A percentile compares a stretch with the other conserved stretches of the same genome.
Conservation (phyloP, 2,113 vertebrate species). For the Nerophis ophidion region DNA sequence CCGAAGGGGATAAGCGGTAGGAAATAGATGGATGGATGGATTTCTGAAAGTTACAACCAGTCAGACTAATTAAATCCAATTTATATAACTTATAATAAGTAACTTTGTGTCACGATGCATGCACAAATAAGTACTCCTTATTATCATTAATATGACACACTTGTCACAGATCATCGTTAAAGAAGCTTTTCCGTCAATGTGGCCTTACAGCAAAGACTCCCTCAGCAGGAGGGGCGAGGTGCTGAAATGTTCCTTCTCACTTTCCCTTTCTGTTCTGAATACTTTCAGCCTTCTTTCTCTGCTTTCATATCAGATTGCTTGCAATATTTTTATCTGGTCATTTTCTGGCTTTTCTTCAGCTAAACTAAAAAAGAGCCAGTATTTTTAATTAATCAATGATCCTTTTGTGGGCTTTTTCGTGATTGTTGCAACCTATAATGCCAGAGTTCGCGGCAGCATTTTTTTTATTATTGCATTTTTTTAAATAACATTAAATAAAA, state of each 20-base stretch:
- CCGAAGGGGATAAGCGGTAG: too few relatives aligned
- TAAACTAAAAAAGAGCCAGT: too few relatives aligned
- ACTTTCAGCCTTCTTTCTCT: not conserved
- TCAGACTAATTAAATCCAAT: not conserved
- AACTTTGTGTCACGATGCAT: not conserved
- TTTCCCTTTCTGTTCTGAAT: not conserved
- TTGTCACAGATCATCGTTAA: conserved; percentile 7
- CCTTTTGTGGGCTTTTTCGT: too few relatives aligned
- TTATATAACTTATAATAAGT: not conserved
- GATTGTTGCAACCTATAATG: too few relatives aligned
- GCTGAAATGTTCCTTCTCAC: not conserved
- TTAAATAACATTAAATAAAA: too few relatives aligned
- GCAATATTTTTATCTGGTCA: too few relatives aligned
- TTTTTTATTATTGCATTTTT: too few relatives aligned
- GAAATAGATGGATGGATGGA: too few relatives aligned
- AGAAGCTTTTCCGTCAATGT: conserved; percentile 6
- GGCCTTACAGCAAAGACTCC: not conserved
- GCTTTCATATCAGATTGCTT: too few relatives aligned
- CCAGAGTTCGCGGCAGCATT: too few relatives aligned
- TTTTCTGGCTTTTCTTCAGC: too few relatives aligned
- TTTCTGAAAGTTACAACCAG: not conserved
- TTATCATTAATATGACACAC: not conserved
- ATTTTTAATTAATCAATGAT: too few relatives aligned
- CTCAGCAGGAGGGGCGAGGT: conserved; percentile 1
- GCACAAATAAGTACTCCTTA: rapidly evolving